Evolutionary conservation across 1,140 invertebrate species (phyloP).

Genomic region (Lepidotrigona ventralis): DNA sequence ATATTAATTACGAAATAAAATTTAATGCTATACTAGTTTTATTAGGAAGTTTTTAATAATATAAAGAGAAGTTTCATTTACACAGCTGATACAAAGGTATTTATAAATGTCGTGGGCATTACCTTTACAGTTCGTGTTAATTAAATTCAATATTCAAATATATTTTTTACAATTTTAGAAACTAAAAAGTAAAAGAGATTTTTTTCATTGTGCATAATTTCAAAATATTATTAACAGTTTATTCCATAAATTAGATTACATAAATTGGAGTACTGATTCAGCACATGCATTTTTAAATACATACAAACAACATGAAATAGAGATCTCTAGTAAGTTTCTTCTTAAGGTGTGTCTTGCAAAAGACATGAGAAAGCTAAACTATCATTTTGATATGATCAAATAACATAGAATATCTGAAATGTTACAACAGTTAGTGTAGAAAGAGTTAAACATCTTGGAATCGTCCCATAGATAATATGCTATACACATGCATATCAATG

Average conservation of each 20-base stretch:
- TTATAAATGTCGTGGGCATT: neutral
- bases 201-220: neutral
- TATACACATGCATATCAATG: neutral
- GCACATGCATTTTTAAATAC: too few relatives aligned
- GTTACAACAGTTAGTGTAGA: neutral
- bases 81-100: neutral
- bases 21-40: neutral
- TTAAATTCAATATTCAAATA: neutral
- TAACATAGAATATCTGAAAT: neutral
- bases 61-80: neutral
- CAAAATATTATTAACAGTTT: neutral
- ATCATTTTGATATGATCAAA: neutral
- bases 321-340: too few relatives aligned
- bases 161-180: neutral
- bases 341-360: neutral
- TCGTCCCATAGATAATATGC: conserved; percentile 42
- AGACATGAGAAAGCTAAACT: too few relatives aligned
- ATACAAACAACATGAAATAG: too few relatives aligned
- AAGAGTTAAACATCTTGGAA: conserved; percentile 46
- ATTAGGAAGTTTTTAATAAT: too few relatives aligned
- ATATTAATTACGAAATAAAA: neutral
- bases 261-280: too few relatives aligned
- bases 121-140: neutral
- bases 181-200: too few relatives aligned
- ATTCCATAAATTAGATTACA: too few relatives aligned